Evolutionary conservation across 1,140 invertebrate species (phyloP).

Genomic region (Gerris buenoi): DNA sequence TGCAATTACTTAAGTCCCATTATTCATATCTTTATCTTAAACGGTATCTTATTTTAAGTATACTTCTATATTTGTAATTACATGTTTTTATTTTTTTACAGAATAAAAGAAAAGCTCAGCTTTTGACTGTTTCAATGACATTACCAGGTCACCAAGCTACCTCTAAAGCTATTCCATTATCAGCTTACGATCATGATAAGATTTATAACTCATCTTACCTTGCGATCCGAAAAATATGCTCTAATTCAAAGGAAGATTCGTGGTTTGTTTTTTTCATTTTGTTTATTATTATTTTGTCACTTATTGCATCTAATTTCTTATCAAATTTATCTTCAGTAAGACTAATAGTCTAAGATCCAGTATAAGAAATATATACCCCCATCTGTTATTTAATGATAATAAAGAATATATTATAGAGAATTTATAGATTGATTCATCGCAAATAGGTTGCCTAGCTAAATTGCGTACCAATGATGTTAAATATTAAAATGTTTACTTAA

Average conservation of each 20-base stretch:
- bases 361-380: not conserved
- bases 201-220: slow-evolving; percentile 20
- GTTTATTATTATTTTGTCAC: not conserved
- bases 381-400: not conserved
- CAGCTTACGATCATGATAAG: slow-evolving; percentile 30
- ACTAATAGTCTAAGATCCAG: not conserved
- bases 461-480: no score
- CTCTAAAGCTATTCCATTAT: slow-evolving; percentile 20
- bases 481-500: no score
- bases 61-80: not conserved
- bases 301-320: not conserved
- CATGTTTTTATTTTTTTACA: slow-evolving; percentile 13
- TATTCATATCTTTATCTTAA: no score
- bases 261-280: slow-evolving; percentile 8
- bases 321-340: not conserved
- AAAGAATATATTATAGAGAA: not conserved
- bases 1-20: no score
- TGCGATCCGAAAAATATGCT: slow-evolving; percentile 26
- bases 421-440: not conserved
- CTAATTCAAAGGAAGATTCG: slow-evolving; percentile 3
- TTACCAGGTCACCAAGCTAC: slow-evolving; percentile 12
- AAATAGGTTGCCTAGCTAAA: not conserved
- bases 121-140: slow-evolving; percentile 19
- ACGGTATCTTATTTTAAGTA: no score
- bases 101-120: slow-evolving; percentile 22